Base-by-base conservation (phyloP, 2,113 vertebrate species). In the Ornithorhynchus anatinus region DNA sequence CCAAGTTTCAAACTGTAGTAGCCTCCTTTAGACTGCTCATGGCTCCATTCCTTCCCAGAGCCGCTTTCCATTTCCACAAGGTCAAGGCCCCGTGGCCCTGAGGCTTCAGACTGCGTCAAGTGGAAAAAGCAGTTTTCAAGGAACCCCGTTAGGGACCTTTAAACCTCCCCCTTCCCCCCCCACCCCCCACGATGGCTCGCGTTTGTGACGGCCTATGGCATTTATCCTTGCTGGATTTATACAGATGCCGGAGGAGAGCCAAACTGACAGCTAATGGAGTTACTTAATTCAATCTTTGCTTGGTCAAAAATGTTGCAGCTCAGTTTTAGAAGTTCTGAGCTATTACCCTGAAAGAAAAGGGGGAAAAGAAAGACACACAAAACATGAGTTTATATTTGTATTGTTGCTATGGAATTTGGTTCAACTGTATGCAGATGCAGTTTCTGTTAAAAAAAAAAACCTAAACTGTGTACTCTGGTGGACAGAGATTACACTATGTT, bases 371-470 rank as follows among this genome's bases (percentile, higher is more conserved):
- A 80, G 61, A 75, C 64, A 72, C 27, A 50, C 60, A 75, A 17
- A 87, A 59, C 73, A 61, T 53, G 37, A 67, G 69, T 87, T 78
- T 77, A 31, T 79, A 57, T 91, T 90, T 91, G 77, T 89, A 56
- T 81, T 61, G 90, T 94, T 93, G 89, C 92, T 85, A 85, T 88
- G 92, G 71, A 59, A 69, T 74, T 88, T 11, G 20, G 66, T 86
- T 89, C 88, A 90, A 89, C 82, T 85, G 75, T 73, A 85, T 86
- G 87, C 88, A 91, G 83, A 90, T 90, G 89, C 81, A 75, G 52
- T 53, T 88, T 89, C 71, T 87, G 82, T 81, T 87, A 86, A 63
- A 69, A 81, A 80, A 70, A 79, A 75, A 83, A 78, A 74, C 38
- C 35, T 16, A 48, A 74, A 59, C 84, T 76, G 69, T 89, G 78